Percentiles rank a stretch among this genome's conserved stretches.
These are phyloP conservation scores for Wasmannia auropunctata DNA, from an alignment of 1,140 invertebrate genomes.

Conservation along the genomic window DNA sequence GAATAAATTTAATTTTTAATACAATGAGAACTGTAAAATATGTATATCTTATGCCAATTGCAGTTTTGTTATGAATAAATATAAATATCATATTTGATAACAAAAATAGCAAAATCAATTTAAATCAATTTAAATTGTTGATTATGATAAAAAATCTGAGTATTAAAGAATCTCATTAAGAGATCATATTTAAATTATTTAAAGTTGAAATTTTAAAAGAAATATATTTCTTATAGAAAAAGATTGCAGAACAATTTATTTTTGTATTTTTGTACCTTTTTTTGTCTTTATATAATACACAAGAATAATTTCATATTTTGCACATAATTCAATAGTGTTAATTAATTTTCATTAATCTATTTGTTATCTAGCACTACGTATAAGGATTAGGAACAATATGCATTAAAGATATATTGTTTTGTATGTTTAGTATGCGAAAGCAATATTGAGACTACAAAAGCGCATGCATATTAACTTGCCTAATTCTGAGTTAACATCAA, in stretches of 20 bases:
- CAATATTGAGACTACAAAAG: conserved; percentile 34
- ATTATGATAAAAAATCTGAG: neutral
- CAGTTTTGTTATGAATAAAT: neutral
- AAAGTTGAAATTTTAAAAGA: neutral
- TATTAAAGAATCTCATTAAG: neutral
- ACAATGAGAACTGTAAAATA: neutral
- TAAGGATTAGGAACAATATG: neutral
- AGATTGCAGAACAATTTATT: neutral
- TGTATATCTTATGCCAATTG: neutral
- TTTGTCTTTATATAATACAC: neutral
- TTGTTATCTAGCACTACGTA: neutral
- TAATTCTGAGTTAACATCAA: conserved; percentile 69
- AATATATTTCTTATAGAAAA: neutral
- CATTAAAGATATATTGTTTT: neutral
- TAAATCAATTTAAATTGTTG: neutral
- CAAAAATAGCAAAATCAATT: neutral
- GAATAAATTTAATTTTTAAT: neutral
- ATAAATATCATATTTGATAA: neutral
- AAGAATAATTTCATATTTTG: neutral
- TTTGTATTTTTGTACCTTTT: neutral
- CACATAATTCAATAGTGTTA: neutral
- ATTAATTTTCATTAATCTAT: conserved; percentile 20
- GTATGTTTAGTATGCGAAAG: neutral
- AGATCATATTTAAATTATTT: neutral
- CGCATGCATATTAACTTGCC: conserved; percentile 77